Evolutionary conservation across 2,797 vertebrate genomes (phyloP).

Genomic region (Scleropages formosus): DNA sequence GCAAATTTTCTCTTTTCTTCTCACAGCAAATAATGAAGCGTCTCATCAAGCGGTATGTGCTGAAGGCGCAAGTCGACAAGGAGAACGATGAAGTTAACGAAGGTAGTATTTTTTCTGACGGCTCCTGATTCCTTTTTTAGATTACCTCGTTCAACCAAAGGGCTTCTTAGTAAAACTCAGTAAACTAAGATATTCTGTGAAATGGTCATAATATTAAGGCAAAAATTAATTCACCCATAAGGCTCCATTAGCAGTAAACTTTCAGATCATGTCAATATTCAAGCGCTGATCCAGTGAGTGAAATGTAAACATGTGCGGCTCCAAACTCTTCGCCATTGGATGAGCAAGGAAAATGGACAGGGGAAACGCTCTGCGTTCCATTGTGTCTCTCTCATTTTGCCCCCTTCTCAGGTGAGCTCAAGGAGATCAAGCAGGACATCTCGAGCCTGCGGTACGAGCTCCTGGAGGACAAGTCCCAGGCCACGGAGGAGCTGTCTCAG

Average conservation of each 20-base stretch:
- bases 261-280: too few species aligned
- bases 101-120: constrained; percentile 51
- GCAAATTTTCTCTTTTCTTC: constrained; percentile 36
- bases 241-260: too few species aligned
- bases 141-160: neutral
- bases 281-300: neutral
- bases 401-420: constrained; percentile 72
- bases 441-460: constrained; percentile 86
- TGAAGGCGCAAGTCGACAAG: constrained; percentile 87
- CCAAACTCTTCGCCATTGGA: too few species aligned
- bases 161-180: too few species aligned
- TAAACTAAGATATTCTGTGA: too few species aligned
- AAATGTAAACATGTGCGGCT: neutral
- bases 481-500: constrained; percentile 76
- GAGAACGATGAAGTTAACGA: constrained; percentile 87
- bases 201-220: too few species aligned
- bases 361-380: too few species aligned
- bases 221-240: too few species aligned
- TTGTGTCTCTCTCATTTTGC: neutral
- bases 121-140: neutral
- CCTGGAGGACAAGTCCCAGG: constrained; percentile 83
- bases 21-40: constrained; percentile 87
- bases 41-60: constrained; percentile 83
- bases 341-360: too few species aligned
- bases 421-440: constrained; percentile 89